Evolutionary conservation across 2,113 vertebrate genomes (phyloP).

Genomic region (Aldabrachelys gigantea): DNA sequence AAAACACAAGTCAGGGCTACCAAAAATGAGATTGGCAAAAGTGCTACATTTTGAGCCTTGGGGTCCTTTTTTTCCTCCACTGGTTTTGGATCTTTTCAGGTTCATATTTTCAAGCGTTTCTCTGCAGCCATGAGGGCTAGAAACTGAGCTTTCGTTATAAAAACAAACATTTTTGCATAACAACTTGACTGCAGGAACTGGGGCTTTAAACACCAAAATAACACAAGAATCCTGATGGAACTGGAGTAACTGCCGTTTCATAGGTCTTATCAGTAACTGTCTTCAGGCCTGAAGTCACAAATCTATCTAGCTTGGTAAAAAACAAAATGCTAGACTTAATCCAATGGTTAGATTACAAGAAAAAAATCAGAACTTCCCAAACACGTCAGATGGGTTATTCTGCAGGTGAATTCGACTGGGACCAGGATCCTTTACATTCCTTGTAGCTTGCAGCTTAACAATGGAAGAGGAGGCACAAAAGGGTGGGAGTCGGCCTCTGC

Average conservation of each 20-base stretch:
- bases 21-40: background rate
- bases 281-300: background rate
- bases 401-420: background rate
- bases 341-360: background rate
- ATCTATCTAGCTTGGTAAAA: background rate
- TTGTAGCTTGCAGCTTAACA: background rate
- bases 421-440: no score
- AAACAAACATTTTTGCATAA: background rate
- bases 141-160: background rate
- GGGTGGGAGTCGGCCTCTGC: rapidly evolving
- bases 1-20: background rate
- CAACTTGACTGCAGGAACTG: background rate
- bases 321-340: no score
- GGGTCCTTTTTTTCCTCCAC: background rate
- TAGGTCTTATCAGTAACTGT: background rate
- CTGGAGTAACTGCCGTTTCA: background rate
- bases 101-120: background rate
- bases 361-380: background rate
- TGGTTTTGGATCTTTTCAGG: background rate
- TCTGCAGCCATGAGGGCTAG: background rate
- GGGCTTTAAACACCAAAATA: background rate
- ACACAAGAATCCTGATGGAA: background rate
- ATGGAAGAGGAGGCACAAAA: background rate
- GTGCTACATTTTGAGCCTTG: background rate
- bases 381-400: no score